A percentile compares a stretch with the other conserved stretches of the same genome.
phyloP scores from a whole-genome alignment of 1,140 invertebrate species.

The Hypothenemus hampei region DNA sequence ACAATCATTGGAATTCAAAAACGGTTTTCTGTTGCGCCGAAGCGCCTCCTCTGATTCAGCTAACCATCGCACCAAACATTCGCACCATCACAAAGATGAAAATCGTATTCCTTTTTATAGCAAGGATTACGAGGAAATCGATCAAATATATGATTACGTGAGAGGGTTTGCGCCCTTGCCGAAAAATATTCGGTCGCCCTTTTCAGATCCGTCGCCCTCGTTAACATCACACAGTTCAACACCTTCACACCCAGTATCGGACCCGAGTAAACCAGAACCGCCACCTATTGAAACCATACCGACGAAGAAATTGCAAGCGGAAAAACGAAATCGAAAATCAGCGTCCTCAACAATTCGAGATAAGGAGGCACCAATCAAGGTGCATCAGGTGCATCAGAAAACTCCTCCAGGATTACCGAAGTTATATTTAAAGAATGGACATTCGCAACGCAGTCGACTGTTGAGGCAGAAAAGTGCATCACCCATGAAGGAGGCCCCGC shows the following conservation, averaged over 20 bases:
- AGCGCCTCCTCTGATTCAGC: conserved; percentile 70
- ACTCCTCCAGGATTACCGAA: conserved; percentile 60
- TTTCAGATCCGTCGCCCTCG: conserved; percentile 51
- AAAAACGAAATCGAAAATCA: conserved; percentile 60
- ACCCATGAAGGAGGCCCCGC: conserved; percentile 64
- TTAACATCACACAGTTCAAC: conserved; percentile 50
- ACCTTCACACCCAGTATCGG: conserved; percentile 50
- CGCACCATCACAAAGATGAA: conserved; percentile 48
- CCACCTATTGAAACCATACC: conserved; percentile 88
- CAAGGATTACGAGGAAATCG: conserved; percentile 92
- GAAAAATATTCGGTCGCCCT: conserved; percentile 69
- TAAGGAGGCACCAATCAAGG: conserved; percentile 37
- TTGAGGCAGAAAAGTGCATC: conserved; percentile 68
- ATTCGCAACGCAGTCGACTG: conserved; percentile 59
- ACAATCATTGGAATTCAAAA: conserved; percentile 50
- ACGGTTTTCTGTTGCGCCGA: conserved; percentile 60
- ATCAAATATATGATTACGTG: conserved; percentile 95
- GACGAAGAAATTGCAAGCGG: conserved; percentile 70
- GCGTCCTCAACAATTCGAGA: conserved; percentile 47
- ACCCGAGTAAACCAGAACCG: conserved; percentile 72
- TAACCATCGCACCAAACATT: conserved; percentile 49
- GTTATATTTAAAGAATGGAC: conserved; percentile 72
- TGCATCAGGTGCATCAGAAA: conserved; percentile 46
- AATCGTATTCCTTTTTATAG: conserved; percentile 54
- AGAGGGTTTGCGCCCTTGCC: conserved; percentile 84